These are phyloP conservation scores for Stenichneumon culpator DNA, from an alignment of 2,888 invertebrate species.

Conservation along the genomic window DNA sequence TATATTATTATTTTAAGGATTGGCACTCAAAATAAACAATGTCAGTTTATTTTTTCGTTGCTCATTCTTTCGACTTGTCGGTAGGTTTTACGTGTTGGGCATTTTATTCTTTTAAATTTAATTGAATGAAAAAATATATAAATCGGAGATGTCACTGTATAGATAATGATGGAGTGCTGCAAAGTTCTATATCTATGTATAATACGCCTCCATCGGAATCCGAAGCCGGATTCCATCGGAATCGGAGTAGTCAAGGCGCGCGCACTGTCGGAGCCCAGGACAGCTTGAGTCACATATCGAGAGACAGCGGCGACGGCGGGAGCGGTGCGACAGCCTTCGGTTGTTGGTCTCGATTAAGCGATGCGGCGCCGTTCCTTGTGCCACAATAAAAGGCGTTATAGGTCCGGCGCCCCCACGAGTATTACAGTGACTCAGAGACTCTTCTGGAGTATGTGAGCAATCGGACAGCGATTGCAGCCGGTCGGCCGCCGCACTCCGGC, in stretches of 20 bases:
- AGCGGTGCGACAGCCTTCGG: conserved; percentile 51
- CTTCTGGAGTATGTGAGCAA: conserved; percentile 53
- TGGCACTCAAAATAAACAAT: too few species aligned
- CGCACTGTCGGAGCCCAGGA: conserved; percentile 34
- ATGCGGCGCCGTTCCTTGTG: conserved; percentile 58
- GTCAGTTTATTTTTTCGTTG: too few species aligned
- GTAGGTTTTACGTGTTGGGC: too few species aligned
- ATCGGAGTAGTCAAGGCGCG: conserved; percentile 57
- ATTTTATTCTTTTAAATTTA: too few species aligned
- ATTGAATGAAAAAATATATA: neutral
- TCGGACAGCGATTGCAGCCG: conserved; percentile 48
- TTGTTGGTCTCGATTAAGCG: conserved; percentile 64
- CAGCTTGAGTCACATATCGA: conserved; percentile 50
- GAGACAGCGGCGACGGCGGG: conserved; percentile 30
- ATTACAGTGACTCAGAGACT: conserved; percentile 53
- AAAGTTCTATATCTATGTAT: conserved; percentile 12
- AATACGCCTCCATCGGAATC: conserved; percentile 50
- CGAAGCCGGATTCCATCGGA: conserved; percentile 56
- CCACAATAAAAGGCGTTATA: conserved; percentile 54
- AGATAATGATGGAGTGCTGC: neutral
- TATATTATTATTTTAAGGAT: too few species aligned
- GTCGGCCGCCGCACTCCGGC: conserved; percentile 25
- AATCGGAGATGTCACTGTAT: neutral
- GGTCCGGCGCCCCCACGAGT: conserved; percentile 44
- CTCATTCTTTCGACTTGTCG: too few species aligned